Evolutionary conservation across 1,140 invertebrate genomes (phyloP).

Genomic region (Archivesica marissinica): DNA sequence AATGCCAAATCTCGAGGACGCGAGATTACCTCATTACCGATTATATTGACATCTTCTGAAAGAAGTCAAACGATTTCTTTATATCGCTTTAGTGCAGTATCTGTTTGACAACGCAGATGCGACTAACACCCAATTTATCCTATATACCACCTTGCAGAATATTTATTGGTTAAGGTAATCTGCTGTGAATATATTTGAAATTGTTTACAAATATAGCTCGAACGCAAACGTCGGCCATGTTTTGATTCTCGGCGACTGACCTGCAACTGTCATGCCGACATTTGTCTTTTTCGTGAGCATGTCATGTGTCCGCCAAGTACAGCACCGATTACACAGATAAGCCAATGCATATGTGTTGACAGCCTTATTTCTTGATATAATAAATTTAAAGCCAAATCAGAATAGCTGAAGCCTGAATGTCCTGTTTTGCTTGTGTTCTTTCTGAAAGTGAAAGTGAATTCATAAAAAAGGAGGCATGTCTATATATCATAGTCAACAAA

Average conservation of each 20-base stretch:
- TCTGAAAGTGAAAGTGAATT: no score
- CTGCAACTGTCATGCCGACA: slow-evolving; percentile 8
- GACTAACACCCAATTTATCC: neutral
- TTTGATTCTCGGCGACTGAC: slow-evolving; percentile 6
- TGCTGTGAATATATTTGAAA: neutral
- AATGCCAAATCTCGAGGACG: slow-evolving; percentile 39
- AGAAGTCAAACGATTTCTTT: neutral
- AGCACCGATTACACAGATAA: neutral
- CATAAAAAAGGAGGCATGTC: no score
- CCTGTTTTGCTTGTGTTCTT: neutral
- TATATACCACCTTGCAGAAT: neutral
- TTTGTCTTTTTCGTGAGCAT: no score
- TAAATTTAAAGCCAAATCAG: neutral
- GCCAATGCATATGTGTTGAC: neutral
- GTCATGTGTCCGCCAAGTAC: neutral
- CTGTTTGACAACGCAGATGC: slow-evolving; percentile 43
- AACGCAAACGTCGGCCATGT: slow-evolving; percentile 48
- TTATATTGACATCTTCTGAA: slow-evolving; percentile 53
- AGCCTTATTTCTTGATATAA: neutral
- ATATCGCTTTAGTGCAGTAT: neutral
- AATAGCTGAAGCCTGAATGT: neutral
- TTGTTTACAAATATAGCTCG: slow-evolving; percentile 19
- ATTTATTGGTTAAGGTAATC: slow-evolving; percentile 27
- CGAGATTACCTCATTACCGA: slow-evolving; percentile 67
- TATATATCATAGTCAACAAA: no score